phyloP scores from a whole-genome alignment of 2,113 vertebrate species.

The Xenopus borealis region DNA sequence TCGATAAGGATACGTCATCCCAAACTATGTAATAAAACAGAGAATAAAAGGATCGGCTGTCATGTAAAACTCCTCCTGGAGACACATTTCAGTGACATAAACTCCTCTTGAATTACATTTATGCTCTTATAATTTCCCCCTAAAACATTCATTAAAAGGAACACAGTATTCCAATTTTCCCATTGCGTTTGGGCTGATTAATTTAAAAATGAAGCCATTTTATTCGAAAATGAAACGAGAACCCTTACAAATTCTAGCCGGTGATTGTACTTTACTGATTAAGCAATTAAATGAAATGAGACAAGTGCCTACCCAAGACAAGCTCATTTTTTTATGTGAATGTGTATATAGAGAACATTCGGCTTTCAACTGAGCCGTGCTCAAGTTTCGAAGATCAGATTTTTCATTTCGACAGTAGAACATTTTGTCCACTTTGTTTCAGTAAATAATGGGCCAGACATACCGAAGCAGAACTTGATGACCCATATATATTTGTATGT shows the following conservation, averaged over 20 bases:
- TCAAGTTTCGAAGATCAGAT: too few relatives aligned
- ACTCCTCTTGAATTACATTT: not conserved
- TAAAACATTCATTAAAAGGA: constrained; percentile 2
- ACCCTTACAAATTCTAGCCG: not conserved
- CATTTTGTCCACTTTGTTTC: too few relatives aligned
- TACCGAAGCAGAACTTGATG: too few relatives aligned
- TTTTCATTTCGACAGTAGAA: too few relatives aligned
- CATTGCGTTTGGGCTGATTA: not conserved
- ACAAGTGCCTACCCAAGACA: constrained; percentile 6
- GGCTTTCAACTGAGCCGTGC: too few relatives aligned
- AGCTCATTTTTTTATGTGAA: not conserved
- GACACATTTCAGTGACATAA: too few relatives aligned
- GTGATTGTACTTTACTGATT: constrained; percentile 25
- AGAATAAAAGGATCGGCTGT: not conserved
- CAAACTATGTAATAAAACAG: not conserved
- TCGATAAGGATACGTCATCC: too few relatives aligned
- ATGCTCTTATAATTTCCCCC: not conserved
- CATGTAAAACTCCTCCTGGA: not conserved
- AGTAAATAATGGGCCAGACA: too few relatives aligned
- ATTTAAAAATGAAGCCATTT: constrained; percentile 1
- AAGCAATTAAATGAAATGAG: constrained; percentile 30
- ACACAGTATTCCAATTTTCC: not conserved
- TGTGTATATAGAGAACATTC: too few relatives aligned
- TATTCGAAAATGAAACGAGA: constrained; percentile 6
- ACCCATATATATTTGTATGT: too few relatives aligned